phyloP scores from a whole-genome alignment of 2,888 invertebrate genomes.

The Brassicogethes aeneus region DNA sequence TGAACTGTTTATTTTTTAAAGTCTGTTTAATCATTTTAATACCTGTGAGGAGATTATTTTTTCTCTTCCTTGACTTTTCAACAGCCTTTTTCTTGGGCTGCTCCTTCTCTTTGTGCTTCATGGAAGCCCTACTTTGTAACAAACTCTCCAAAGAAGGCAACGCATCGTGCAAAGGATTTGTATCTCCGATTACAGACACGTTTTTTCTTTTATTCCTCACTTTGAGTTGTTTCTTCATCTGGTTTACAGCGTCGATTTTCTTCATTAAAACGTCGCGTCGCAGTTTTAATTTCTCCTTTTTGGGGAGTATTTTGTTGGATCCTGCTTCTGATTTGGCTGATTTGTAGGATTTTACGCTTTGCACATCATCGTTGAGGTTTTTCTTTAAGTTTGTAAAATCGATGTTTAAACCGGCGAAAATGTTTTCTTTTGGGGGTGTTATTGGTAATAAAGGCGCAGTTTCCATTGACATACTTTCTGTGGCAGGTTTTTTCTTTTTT shows the following conservation, averaged over 20 bases:
- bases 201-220: slow-evolving; percentile 27
- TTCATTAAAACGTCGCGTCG: slow-evolving; percentile 27
- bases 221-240: slow-evolving; percentile 27
- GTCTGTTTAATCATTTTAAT: slow-evolving; percentile 27
- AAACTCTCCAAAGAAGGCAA: slow-evolving; percentile 32
- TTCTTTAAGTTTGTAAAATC: slow-evolving; percentile 17
- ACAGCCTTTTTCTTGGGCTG: slow-evolving; percentile 22
- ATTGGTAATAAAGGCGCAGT: slow-evolving; percentile 5
- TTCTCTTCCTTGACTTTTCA: slow-evolving; percentile 25
- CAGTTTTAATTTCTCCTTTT: slow-evolving; percentile 32
- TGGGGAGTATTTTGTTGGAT: slow-evolving; percentile 21
- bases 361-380: slow-evolving; percentile 22
- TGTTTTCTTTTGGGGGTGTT: slow-evolving; percentile 17
- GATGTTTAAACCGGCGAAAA: slow-evolving; percentile 25
- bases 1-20: slow-evolving; percentile 24
- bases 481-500: not conserved
- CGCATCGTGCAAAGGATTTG: slow-evolving; percentile 31
- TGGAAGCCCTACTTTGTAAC: slow-evolving; percentile 14
- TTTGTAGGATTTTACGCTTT: slow-evolving; percentile 30
- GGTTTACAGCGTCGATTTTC: slow-evolving; percentile 29
- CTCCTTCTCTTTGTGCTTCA: slow-evolving; percentile 7
- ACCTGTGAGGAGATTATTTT: slow-evolving; percentile 25
- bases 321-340: slow-evolving; percentile 26
- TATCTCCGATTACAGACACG: slow-evolving; percentile 28
- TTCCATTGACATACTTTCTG: slow-evolving; percentile 1